Evolutionary conservation across 2,113 vertebrate genomes (phyloP), one percentile per base, ranked within the genome.

Genomic region (Tyto alba): DNA sequence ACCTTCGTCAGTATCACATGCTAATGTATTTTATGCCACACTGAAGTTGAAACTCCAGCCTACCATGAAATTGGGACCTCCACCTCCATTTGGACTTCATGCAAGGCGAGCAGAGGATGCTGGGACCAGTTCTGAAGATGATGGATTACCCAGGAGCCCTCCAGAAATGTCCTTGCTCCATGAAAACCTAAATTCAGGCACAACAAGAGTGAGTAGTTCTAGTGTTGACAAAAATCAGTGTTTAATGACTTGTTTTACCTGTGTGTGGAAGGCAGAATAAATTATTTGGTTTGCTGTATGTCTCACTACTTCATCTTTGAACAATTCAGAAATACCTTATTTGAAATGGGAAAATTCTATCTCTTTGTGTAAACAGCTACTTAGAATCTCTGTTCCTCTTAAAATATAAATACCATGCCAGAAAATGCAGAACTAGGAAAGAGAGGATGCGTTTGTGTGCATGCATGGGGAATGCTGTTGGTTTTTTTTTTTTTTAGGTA

Each of bases 11-110:
- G 48, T 88, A 20, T 69, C 74, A 60, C 64, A 23, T 85, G 57
- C 74, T 96, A 71, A 82, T 76, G 45, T 89, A 67, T 94, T 93
- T 96, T 94, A 92, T 92, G 82, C 85, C 56, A 62, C 0, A 4
- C 93, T 96, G 78, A 91, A 99, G 99, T 27, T 99, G 84, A 99
- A 99, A 92, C 98, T 99, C 88, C 99, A 98, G 86, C 98, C 99
- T 95, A 99, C 99, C 71, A 97, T 99, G 98, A 99, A 98, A 97
- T 57, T 99, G 89, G 98, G 99, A 16, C 98, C 98, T 2, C 99
- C 99, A 0, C 98, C 98, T 56, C 98, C 98, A 3, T 94, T 98
- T 89, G 96, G 98, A 69, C 81, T 98, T 71, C 96, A 98, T 30
- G 73, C 95, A 92, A 99, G 98, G 94, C 97, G 96, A 73, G 93